Evolutionary conservation across 2,797 vertebrate genomes (phyloP).

Genomic region (Centroberyx gerrardi): DNA sequence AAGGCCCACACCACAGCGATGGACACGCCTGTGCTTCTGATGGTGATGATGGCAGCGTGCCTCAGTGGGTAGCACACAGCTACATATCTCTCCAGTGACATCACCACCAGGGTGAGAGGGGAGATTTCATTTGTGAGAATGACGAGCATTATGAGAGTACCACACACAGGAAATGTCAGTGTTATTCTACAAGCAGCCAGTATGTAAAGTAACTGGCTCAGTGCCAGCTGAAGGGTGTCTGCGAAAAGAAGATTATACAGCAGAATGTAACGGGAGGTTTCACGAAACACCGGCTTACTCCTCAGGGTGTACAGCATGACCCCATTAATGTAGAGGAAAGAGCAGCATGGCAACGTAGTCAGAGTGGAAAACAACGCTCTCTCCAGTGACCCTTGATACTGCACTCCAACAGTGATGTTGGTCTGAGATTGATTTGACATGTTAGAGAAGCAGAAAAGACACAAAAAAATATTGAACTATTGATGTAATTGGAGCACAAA

Average conservation of each 20-base stretch:
- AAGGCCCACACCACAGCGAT: slow-evolving; percentile 64
- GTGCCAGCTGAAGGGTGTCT: slow-evolving; percentile 52
- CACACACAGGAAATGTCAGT: slow-evolving; percentile 38
- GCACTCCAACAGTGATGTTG: too few species aligned
- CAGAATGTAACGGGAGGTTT: slow-evolving; percentile 72
- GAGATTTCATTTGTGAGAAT: slow-evolving; percentile 39
- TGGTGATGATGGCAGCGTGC: slow-evolving; percentile 66
- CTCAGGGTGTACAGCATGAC: slow-evolving; percentile 65
- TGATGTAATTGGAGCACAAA: too few species aligned
- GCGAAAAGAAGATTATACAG: slow-evolving; percentile 44
- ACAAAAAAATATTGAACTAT: too few species aligned
- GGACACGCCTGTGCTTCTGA: slow-evolving; percentile 54
- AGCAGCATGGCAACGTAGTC: slow-evolving; percentile 4
- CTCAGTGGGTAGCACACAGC: slow-evolving; percentile 79
- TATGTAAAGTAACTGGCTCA: slow-evolving; percentile 22
- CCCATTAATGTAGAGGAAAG: slow-evolving; percentile 69
- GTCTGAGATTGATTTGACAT: too few species aligned
- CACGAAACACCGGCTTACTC: slow-evolving; percentile 64
- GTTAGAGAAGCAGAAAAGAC: too few species aligned
- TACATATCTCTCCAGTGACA: slow-evolving; percentile 81
- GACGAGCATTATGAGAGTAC: slow-evolving; percentile 25
- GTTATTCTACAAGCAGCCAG: neutral
- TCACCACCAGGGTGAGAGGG: slow-evolving; percentile 78
- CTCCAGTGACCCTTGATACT: too few species aligned
- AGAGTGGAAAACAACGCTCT: too few species aligned